Evolutionary conservation across 1,140 invertebrate species (phyloP).

Genomic region (Solenopsis invicta): DNA sequence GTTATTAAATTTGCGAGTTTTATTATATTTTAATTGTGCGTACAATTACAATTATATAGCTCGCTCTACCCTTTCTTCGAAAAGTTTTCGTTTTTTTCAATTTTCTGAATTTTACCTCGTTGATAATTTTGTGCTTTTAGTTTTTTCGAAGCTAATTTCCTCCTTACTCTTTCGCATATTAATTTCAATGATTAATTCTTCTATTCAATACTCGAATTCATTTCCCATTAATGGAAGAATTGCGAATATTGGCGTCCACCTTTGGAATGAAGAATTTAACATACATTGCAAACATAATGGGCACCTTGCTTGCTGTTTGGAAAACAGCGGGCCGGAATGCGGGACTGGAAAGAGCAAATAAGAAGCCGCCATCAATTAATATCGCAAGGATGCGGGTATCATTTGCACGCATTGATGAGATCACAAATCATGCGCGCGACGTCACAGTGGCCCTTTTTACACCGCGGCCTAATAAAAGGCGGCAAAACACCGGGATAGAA

Average conservation of each 20-base stretch:
- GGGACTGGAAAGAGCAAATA: constrained; percentile 19
- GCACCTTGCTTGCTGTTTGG: neutral
- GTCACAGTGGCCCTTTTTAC: neutral
- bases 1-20: neutral
- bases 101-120: neutral
- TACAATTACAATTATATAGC: neutral
- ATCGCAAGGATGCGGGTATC: constrained; percentile 47
- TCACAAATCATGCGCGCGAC: constrained; percentile 39
- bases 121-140: neutral
- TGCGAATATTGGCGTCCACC: neutral
- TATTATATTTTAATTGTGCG: neutral
- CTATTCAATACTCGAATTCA: neutral
- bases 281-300: neutral
- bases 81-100: constrained; percentile 8
- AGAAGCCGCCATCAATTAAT: constrained; percentile 45
- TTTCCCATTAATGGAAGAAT: neutral
- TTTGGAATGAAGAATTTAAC: constrained; percentile 43
- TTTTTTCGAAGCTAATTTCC: neutral
- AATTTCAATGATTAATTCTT: constrained; percentile 6
- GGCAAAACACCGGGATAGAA: neutral
- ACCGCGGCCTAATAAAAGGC: neutral
- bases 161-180: neutral
- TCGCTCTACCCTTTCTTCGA: neutral
- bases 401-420: constrained; percentile 47
- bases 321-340: constrained; percentile 1